Evolutionary conservation across 2,888 invertebrate genomes (phyloP).

Genomic region (Napeogenes sylphis): DNA sequence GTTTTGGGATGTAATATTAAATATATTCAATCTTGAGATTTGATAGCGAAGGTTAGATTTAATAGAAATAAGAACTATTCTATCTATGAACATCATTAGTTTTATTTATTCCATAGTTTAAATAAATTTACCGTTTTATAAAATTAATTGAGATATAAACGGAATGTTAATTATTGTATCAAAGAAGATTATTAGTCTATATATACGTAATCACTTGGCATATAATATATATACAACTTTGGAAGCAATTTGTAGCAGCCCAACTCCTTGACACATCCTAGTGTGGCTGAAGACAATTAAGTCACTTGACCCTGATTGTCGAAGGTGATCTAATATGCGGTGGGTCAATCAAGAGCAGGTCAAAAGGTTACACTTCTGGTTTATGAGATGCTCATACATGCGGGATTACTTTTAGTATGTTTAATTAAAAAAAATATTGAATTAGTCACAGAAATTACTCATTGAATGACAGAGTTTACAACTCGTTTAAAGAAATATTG

Average conservation of each 20-base stretch:
- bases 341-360: slow-evolving; percentile 51
- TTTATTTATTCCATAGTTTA: too few relatives aligned
- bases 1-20: slow-evolving; percentile 29
- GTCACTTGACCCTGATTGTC: slow-evolving; percentile 59
- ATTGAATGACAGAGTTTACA: background rate
- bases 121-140: too few relatives aligned
- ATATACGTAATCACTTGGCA: background rate
- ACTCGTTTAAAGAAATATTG: too few relatives aligned
- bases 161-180: too few relatives aligned
- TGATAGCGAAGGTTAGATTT: slow-evolving; percentile 10
- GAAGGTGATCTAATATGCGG: slow-evolving; percentile 46
- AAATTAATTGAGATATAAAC: too few relatives aligned
- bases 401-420: slow-evolving; percentile 4
- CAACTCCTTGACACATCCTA: slow-evolving; percentile 30
- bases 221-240: background rate
- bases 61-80: too few relatives aligned
- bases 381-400: slow-evolving; percentile 23
- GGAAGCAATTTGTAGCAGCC: slow-evolving; percentile 17
- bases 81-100: too few relatives aligned
- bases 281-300: slow-evolving; percentile 53
- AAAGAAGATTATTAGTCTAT: background rate
- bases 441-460: background rate
- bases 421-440: background rate
- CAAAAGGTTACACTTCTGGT: slow-evolving; percentile 38
- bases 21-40: slow-evolving; percentile 19